Evolutionary conservation across 2,888 invertebrate genomes (phyloP).

Genomic region (Micoletzkya japonica): DNA sequence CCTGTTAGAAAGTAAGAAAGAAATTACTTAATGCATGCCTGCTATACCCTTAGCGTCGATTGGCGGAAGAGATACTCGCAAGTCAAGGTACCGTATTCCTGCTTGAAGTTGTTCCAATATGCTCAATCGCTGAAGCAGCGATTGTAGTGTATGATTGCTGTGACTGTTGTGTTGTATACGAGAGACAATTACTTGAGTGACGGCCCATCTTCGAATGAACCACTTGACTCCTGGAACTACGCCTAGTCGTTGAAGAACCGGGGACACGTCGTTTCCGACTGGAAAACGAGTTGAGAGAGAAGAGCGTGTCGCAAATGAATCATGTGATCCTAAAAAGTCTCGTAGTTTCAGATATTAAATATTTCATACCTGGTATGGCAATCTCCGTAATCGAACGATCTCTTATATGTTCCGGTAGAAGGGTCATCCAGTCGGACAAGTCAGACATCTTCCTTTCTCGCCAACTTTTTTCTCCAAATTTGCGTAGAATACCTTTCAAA

Average conservation of each 20-base stretch:
- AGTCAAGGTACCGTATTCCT: conserved; percentile 47
- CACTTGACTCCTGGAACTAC: conserved; percentile 16
- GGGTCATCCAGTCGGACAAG: conserved; percentile 41
- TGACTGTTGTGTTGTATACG: neutral
- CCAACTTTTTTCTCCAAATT: no score
- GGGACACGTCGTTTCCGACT: conserved; percentile 38
- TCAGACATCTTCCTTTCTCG: neutral
- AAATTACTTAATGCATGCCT: neutral
- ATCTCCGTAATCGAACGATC: conserved; percentile 33
- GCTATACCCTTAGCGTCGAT: neutral
- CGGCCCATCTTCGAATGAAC: conserved; percentile 43
- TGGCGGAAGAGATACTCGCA: conserved; percentile 40
- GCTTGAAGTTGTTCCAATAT: conserved; percentile 36
- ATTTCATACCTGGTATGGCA: conserved; percentile 40
- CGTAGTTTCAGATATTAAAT: neutral
- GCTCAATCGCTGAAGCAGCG: conserved; percentile 29
- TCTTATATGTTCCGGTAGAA: conserved; percentile 33
- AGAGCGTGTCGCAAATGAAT: conserved; percentile 38
- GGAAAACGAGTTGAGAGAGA: conserved; percentile 34
- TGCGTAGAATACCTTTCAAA: no score
- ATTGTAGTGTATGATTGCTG: neutral
- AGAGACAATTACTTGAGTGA: conserved; percentile 36
- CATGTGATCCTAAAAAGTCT: conserved; percentile 39
- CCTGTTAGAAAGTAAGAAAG: neutral
- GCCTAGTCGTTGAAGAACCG: conserved; percentile 1